phyloP scores from a whole-genome alignment of 2,888 invertebrate genomes.

The Phaonia tiefii region DNA sequence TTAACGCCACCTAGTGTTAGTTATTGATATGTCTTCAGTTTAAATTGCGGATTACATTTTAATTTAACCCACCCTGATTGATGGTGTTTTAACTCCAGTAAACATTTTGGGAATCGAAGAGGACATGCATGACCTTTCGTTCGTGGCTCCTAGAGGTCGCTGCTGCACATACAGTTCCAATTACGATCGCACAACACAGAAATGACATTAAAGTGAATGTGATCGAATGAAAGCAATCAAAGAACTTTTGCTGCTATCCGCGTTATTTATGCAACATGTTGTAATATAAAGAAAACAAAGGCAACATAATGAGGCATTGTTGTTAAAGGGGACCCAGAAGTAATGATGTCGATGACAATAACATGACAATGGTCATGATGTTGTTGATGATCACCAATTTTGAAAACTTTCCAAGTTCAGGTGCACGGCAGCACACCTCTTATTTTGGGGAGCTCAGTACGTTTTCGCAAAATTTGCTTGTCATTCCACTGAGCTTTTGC shows the following conservation, averaged over 20 bases:
- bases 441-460: neutral
- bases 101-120: too few species aligned
- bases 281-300: conserved; percentile 10
- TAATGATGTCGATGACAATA: conserved; percentile 29
- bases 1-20: too few species aligned
- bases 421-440: conserved; percentile 1
- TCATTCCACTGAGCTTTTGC: conserved; percentile 36
- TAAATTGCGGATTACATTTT: too few species aligned
- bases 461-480: conserved; percentile 7
- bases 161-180: conserved; percentile 13
- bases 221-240: conserved; percentile 32
- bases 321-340: conserved; percentile 5
- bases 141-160: conserved; percentile 29
- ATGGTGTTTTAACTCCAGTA: too few species aligned
- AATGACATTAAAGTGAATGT: conserved; percentile 32
- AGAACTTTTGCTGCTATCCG: neutral
- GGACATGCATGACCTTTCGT: conserved; percentile 31
- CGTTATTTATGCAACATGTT: conserved; percentile 30
- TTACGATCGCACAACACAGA: neutral
- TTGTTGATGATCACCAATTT: neutral
- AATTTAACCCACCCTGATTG: conserved; percentile 9
- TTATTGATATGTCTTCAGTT: too few species aligned
- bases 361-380: conserved; percentile 37
- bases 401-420: conserved; percentile 6
- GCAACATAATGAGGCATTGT: conserved; percentile 14